These are phyloP conservation scores for Ochropleura plecta DNA, from an alignment of 2,888 invertebrate species.

Conservation along the genomic window DNA sequence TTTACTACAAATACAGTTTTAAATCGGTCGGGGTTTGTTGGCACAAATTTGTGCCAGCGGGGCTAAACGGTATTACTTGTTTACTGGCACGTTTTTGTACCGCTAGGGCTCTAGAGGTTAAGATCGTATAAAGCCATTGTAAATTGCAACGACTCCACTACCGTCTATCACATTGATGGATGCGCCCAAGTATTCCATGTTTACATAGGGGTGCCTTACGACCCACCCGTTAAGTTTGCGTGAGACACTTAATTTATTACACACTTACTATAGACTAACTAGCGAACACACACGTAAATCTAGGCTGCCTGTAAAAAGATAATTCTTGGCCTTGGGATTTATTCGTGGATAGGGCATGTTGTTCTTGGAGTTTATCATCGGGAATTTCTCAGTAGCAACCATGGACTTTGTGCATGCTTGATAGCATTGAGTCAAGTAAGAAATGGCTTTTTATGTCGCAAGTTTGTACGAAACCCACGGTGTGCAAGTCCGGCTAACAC, in stretches of 20 bases:
- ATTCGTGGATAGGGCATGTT: neutral
- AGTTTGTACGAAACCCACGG: too few relatives aligned
- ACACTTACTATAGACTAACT: neutral
- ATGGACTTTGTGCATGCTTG: too few relatives aligned
- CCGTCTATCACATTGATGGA: slow-evolving; percentile 39
- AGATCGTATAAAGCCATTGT: slow-evolving; percentile 20
- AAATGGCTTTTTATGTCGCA: too few relatives aligned
- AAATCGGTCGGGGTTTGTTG: too few relatives aligned
- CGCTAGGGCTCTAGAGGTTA: neutral
- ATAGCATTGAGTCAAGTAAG: too few relatives aligned
- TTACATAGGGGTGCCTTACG: slow-evolving; percentile 2
- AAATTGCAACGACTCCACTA: slow-evolving; percentile 15
- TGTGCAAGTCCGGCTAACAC: too few relatives aligned
- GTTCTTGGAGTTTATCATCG: neutral
- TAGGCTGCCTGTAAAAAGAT: neutral
- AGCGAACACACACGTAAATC: neutral
- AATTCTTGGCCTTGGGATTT: neutral
- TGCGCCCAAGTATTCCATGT: slow-evolving; percentile 11
- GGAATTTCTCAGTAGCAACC: neutral
- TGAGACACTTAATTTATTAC: slow-evolving; percentile 24
- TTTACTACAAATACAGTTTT: too few relatives aligned
- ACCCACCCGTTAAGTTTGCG: slow-evolving; percentile 22
- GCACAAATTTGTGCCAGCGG: too few relatives aligned
- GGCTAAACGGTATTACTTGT: too few relatives aligned
- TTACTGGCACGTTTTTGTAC: too few relatives aligned